These are phyloP conservation scores for Mylabris phalerata DNA, from an alignment of 1,140 invertebrate species.

Conservation along the genomic window DNA sequence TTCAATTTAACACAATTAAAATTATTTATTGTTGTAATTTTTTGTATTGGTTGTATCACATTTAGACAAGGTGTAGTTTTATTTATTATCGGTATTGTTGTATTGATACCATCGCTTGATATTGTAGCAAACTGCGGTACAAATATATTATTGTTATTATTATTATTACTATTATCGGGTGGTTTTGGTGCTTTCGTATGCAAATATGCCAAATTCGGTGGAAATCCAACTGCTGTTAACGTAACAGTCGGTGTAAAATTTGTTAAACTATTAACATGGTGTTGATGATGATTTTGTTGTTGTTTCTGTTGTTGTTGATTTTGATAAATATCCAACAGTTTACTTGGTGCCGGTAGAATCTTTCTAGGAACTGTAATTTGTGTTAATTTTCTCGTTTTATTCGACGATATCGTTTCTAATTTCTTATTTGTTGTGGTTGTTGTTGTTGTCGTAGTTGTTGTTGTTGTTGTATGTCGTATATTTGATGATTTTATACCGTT, in stretches of 20 bases:
- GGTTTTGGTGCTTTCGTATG: constrained; percentile 38
- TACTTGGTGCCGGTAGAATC: constrained; percentile 40
- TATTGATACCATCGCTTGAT: constrained; percentile 29
- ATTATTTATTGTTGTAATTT: constrained; percentile 31
- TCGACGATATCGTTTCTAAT: constrained; percentile 6
- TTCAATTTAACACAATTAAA: constrained; percentile 41
- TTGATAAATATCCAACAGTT: constrained; percentile 26
- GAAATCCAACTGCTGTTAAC: constrained; percentile 34
- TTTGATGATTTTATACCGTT: constrained; percentile 16
- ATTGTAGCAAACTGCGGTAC: constrained; percentile 36
- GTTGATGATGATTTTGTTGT: neutral
- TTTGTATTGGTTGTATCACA: constrained; percentile 36
- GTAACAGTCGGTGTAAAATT: constrained; percentile 34
- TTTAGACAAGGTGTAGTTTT: constrained; percentile 32
- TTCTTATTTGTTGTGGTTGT: constrained; percentile 1
- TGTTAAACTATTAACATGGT: constrained; percentile 1
- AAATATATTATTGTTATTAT: constrained; percentile 26
- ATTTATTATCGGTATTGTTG: constrained; percentile 33
- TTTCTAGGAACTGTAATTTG: constrained; percentile 35
- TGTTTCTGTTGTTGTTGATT: neutral
- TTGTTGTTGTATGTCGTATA: neutral
- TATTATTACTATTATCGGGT: constrained; percentile 21
- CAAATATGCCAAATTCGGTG: constrained; percentile 36
- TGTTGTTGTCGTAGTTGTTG: too few relatives aligned
- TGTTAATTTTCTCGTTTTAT: constrained; percentile 25